Conservation (phyloP, 1,140 invertebrate species). For the Papilio dardanus region DNA sequence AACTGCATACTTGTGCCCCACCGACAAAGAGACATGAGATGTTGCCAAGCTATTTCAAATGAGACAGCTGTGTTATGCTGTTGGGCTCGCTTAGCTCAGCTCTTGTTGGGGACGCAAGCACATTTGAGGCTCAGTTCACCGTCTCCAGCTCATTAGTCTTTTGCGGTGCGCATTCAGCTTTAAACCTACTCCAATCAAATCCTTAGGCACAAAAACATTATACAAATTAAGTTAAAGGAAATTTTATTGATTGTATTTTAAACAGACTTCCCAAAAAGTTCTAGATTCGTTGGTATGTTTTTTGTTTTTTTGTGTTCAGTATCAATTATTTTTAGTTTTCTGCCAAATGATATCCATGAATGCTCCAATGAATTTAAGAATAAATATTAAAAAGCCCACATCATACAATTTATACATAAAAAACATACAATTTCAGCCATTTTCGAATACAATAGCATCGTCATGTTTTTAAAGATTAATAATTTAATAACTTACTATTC, state of each 20-base stretch:
- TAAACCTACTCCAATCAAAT: conserved; percentile 2
- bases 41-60: no score
- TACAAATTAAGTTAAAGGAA: neutral
- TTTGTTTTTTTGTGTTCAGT: neutral
- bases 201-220: neutral
- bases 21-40: no score
- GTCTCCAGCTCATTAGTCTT: no score
- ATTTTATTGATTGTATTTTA: no score
- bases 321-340: neutral
- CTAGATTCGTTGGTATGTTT: no score
- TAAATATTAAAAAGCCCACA: neutral
- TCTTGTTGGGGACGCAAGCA: no score
- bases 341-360: neutral
- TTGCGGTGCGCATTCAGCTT: neutral
- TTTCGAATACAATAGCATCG: neutral
- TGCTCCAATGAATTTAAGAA: neutral
- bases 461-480: neutral
- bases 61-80: no score
- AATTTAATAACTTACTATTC: conserved; percentile 14
- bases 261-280: no score
- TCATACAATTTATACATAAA: conserved; percentile 4
- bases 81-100: no score
- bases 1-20: no score
- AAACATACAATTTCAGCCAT: neutral
- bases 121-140: no score